phyloP scores from a whole-genome alignment of 2,888 invertebrate species.

The Perizoma flavofasciatum region DNA sequence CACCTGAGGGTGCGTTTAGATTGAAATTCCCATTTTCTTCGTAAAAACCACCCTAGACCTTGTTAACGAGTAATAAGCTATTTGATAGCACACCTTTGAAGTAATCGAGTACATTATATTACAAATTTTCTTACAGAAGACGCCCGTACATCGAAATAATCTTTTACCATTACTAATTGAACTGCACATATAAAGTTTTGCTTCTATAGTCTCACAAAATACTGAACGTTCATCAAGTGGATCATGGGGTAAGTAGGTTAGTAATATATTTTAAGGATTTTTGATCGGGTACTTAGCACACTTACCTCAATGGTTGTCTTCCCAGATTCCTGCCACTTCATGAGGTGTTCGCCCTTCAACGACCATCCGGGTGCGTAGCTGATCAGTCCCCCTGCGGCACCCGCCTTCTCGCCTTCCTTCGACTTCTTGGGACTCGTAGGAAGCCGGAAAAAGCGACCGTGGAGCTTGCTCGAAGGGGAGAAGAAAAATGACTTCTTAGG shows the following conservation, averaged over 20 bases:
- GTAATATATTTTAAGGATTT: neutral
- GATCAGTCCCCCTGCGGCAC: constrained; percentile 73
- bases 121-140: neutral
- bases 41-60: constrained; percentile 57
- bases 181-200: too few relatives aligned
- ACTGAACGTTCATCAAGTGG: too few relatives aligned
- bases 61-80: constrained; percentile 54
- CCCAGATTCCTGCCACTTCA: constrained; percentile 85
- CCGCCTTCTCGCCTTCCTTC: constrained; percentile 60
- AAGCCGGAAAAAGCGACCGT: constrained; percentile 80
- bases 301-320: constrained; percentile 84
- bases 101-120: constrained; percentile 22
- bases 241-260: too few relatives aligned
- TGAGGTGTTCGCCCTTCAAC: constrained; percentile 84
- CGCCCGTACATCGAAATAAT: too few relatives aligned
- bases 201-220: too few relatives aligned
- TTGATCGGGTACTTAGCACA: constrained; percentile 11
- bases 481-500: constrained; percentile 82
- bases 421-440: constrained; percentile 80
- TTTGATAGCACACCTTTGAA: constrained; percentile 67
- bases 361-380: constrained; percentile 86
- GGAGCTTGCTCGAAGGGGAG: constrained; percentile 79
- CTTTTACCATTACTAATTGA: too few relatives aligned
- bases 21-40: constrained; percentile 78
- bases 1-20: constrained; percentile 76